phyloP scores from a whole-genome alignment of 2,113 vertebrate genomes.

The Dendropsophus ebraccatus region DNA sequence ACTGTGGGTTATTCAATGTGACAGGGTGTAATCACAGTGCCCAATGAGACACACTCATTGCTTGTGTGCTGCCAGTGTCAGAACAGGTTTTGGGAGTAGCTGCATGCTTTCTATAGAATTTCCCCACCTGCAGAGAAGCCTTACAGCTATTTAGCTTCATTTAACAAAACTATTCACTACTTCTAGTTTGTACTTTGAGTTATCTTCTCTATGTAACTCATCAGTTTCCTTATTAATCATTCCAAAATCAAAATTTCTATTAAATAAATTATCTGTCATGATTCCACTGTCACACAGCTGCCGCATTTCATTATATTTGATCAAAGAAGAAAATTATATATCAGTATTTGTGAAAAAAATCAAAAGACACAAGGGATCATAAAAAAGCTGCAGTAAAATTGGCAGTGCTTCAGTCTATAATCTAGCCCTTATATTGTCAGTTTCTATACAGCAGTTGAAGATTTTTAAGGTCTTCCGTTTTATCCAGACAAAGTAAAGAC shows the following conservation, averaged over 20 bases:
- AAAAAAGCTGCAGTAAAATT: not conserved
- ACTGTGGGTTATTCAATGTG: not conserved
- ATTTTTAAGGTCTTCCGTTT: not conserved
- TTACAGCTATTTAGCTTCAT: conserved; percentile 35
- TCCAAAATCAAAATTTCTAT: not conserved
- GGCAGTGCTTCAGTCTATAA: not conserved
- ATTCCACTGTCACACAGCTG: not conserved
- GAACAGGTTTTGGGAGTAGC: conserved; percentile 37
- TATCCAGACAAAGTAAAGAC: too few relatives aligned
- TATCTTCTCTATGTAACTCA: not conserved
- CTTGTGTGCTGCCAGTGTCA: not conserved
- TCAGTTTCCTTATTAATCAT: not conserved
- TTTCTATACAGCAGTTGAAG: too few relatives aligned
- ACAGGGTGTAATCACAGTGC: conserved; percentile 1
- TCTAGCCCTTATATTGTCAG: not conserved
- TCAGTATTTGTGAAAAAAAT: not conserved
- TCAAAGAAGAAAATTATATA: conserved; percentile 7
- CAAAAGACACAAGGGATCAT: not conserved
- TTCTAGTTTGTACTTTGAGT: not conserved
- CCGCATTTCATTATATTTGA: not conserved
- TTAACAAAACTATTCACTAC: not conserved
- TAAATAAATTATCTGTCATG: not conserved
- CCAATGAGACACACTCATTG: not conserved
- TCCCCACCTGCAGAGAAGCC: conserved; percentile 26
- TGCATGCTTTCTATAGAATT: conserved; percentile 18